These are phyloP conservation scores for Dioctria rufipes DNA, from an alignment of 2,888 invertebrate genomes.

Conservation along the genomic window DNA sequence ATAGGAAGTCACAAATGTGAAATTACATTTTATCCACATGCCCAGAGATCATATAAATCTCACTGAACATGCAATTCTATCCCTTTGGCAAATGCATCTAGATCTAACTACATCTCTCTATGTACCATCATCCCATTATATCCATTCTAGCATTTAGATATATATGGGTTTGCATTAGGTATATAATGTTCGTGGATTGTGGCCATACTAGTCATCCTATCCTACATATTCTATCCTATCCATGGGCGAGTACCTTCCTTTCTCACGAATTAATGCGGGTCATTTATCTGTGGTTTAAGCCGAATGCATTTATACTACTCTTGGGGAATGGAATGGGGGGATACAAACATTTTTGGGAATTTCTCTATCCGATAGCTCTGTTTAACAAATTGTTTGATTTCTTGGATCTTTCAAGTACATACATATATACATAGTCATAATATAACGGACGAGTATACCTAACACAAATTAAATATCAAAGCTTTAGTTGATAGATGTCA, in stretches of 20 bases:
- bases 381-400: too few relatives aligned
- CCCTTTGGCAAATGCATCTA: constrained; percentile 15
- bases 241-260: constrained; percentile 14
- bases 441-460: too few relatives aligned
- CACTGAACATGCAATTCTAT: constrained; percentile 33
- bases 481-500: too few relatives aligned
- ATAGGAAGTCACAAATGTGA: constrained; percentile 48
- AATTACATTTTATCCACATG: constrained; percentile 50
- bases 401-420: too few relatives aligned
- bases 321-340: constrained; percentile 3
- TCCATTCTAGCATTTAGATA: constrained; percentile 27
- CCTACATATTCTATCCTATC: too few relatives aligned
- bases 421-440: too few relatives aligned
- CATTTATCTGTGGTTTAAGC: constrained; percentile 56
- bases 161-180: constrained; percentile 6
- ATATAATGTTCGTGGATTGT: constrained; percentile 26
- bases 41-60: constrained; percentile 51
- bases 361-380: not conserved
- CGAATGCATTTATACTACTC: constrained; percentile 54
- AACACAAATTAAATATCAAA: too few relatives aligned
- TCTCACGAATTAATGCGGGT: constrained; percentile 56
- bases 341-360: constrained; percentile 24
- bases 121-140: constrained; percentile 11
- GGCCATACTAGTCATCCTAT: constrained; percentile 18
- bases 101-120: not conserved